Conservation (phyloP, 2,888 invertebrate genomes). For the Ceriagrion tenellum region DNA sequence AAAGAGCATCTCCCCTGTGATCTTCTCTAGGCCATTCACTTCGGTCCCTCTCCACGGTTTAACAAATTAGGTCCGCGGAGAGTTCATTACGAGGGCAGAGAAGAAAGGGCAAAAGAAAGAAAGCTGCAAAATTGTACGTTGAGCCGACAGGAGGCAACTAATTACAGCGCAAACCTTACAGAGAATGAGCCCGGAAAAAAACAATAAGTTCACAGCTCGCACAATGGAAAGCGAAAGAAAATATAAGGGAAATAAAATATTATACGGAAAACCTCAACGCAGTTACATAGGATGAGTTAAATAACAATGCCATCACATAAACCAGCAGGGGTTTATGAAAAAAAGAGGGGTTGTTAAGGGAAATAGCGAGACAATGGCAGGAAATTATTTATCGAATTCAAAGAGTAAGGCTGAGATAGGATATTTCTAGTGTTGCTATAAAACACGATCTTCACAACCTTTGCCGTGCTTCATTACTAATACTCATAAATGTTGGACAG, state of each 20-base stretch:
- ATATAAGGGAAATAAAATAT: background rate
- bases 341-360: background rate
- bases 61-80: background rate
- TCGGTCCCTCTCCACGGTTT: background rate
- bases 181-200: background rate
- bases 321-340: background rate
- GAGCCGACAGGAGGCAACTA: background rate
- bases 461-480: too few relatives aligned
- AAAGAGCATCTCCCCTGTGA: background rate
- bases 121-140: background rate
- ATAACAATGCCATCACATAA: background rate
- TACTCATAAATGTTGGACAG: too few relatives aligned
- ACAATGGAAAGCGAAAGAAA: background rate
- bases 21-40: background rate
- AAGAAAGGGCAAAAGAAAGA: background rate
- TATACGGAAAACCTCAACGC: background rate
- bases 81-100: background rate
- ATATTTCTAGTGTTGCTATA: too few relatives aligned
- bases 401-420: too few relatives aligned
- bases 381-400: background rate
- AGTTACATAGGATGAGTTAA: background rate
- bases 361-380: background rate
- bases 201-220: background rate
- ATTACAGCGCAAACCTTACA: background rate
- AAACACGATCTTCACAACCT: too few relatives aligned